Base-by-base conservation (phyloP, 2,797 vertebrate species). In the Sebastiscus tertius region DNA sequence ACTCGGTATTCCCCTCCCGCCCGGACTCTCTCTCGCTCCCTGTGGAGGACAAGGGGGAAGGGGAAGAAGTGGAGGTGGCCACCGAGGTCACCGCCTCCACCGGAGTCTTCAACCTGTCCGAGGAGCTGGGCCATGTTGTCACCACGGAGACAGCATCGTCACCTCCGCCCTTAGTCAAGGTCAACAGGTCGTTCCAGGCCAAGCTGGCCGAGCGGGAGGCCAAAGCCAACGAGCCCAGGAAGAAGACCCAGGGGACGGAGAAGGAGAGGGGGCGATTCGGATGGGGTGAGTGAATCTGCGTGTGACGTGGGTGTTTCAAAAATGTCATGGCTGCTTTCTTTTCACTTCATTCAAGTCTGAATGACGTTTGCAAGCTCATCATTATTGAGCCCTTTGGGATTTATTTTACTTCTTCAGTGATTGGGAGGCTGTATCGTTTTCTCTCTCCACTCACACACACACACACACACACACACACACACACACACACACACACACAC, bases 121-220 rank as follows among this genome's bases (percentile, higher is more conserved):
- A 96, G 63, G 95, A 96, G 73, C 93, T 95, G 78, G 96, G 95
- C 39, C 92, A 93, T 3, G 92, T 96, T 3, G 94, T 96, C 77
- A 95, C 95, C 83, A 94, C 95, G 0, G 96, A 96, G 81, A 93
- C 88, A 1, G 77, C 81, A 1, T 84, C 82, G 0, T 88, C 91
- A 22, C 87, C 91, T 4, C 86, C 88, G 1, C 34, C 81, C 36
- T 0, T 69, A 1, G 36, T 46, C 46, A 95, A 91, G 78, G 93
- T 95, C 84, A 93, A 70, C 27, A 89, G 93, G 88, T 94, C 96
- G 0, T 96, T 96, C 82, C 95, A 95, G 89, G 78, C 80, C 89
- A 96, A 96, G 87, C 85, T 96, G 86, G 95, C 95, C 0, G 96
- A 96, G 58, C 90, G 96, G 8, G 93, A 96, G 82, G 95, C 94